Conservation (phyloP, 2,797 vertebrate genomes). For the Tauraco hartlaubi region DNA sequence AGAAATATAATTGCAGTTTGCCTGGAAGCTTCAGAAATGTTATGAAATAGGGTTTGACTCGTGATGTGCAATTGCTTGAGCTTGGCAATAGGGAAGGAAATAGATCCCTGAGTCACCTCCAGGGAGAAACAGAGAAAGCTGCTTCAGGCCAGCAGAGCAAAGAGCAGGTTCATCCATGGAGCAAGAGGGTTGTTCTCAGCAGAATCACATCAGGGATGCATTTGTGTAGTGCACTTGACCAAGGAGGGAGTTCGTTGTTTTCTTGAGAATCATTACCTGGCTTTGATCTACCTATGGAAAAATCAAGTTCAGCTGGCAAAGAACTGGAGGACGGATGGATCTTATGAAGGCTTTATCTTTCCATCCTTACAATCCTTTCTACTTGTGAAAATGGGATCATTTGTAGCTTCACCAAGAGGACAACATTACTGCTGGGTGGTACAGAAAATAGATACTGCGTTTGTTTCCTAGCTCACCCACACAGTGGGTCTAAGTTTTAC, state of each 20-base stretch:
- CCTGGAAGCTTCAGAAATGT: background rate
- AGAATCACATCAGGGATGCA: background rate
- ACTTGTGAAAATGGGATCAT: background rate
- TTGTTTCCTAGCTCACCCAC: background rate
- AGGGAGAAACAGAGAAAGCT: background rate
- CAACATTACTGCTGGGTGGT: background rate
- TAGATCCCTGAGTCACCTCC: background rate
- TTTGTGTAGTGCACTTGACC: background rate
- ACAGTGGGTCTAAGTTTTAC: background rate
- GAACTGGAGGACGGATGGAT: background rate
- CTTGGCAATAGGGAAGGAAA: background rate
- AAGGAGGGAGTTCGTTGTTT: background rate
- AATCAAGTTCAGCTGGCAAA: slow-evolving; percentile 17
- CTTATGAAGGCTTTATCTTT: background rate
- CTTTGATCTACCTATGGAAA: background rate
- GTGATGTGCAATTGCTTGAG: background rate
- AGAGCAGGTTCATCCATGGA: background rate
- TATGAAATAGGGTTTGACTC: background rate
- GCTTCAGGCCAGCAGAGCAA: background rate
- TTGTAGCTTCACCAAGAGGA: slow-evolving; percentile 46
- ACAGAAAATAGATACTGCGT: background rate
- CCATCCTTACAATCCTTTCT: background rate
- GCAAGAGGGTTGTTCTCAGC: background rate
- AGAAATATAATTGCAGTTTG: background rate
- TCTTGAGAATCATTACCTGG: background rate